Evolutionary conservation across 1,140 invertebrate genomes (phyloP).

Genomic region (Drosophila tristis): DNA sequence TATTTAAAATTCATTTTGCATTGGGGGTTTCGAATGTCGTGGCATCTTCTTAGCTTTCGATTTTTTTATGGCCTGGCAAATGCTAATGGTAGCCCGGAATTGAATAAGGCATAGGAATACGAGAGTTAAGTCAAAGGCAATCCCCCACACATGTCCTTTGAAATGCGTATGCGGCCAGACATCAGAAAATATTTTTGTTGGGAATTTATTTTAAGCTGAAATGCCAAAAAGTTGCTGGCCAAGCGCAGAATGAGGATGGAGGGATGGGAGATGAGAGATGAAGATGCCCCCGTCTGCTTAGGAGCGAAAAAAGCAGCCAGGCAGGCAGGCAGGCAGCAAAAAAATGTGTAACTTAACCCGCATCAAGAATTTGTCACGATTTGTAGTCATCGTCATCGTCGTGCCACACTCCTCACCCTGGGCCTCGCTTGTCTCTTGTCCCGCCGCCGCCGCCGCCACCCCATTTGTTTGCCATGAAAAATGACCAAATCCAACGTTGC

Average conservation of each 20-base stretch:
- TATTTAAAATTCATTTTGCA: conserved; percentile 70
- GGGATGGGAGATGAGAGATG: conserved; percentile 3
- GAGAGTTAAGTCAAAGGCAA: conserved; percentile 25
- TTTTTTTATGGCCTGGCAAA: conserved; percentile 52
- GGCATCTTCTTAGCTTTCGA: conserved; percentile 11
- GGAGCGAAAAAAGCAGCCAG: neutral
- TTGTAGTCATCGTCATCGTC: conserved; percentile 73
- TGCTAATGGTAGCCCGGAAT: conserved; percentile 58
- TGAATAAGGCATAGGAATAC: conserved; percentile 40
- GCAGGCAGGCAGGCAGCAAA: conserved; percentile 8
- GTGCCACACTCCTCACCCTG: neutral
- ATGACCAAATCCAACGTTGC: conserved; percentile 71
- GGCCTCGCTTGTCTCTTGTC: neutral
- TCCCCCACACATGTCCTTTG: conserved; percentile 23
- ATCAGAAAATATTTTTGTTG: conserved; percentile 63
- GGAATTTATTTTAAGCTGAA: conserved; percentile 49
- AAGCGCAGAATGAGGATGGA: neutral
- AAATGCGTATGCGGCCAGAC: conserved; percentile 22
- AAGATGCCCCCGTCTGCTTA: conserved; percentile 13
- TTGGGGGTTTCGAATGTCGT: conserved; percentile 34
- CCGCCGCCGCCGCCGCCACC: conserved; percentile 11
- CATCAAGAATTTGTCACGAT: conserved; percentile 82
- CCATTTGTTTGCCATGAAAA: conserved; percentile 67
- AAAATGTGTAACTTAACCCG: conserved; percentile 78
- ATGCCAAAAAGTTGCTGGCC: conserved; percentile 64